Conservation (phyloP, 1,140 invertebrate genomes). For the Drosophila pallidifrons region DNA sequence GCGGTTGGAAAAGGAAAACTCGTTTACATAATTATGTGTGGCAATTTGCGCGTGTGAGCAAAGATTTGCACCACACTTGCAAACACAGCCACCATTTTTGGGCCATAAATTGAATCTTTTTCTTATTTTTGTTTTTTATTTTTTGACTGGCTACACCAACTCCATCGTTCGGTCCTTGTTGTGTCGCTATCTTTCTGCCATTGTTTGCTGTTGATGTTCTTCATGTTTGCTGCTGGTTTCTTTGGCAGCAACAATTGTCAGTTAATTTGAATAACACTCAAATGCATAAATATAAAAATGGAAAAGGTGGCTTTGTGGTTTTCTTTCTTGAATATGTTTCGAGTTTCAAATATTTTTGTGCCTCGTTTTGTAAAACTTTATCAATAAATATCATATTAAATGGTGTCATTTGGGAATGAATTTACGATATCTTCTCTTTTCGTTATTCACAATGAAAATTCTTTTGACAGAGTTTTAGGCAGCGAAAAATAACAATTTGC, state of each 20-base stretch:
- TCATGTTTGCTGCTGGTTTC: slow-evolving; percentile 20
- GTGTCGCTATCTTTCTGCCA: neutral
- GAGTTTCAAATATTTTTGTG: slow-evolving; percentile 16
- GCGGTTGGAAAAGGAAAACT: slow-evolving; percentile 45
- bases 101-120: slow-evolving; percentile 62
- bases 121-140: too few relatives aligned
- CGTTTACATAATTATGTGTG: slow-evolving; percentile 82
- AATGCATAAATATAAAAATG: slow-evolving; percentile 30
- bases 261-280: slow-evolving; percentile 41
- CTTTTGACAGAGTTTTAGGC: neutral
- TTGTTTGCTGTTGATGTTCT: slow-evolving; percentile 36
- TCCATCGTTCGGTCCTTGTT: neutral
- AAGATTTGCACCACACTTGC: slow-evolving; percentile 64
- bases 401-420: slow-evolving; percentile 7
- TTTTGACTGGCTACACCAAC: slow-evolving; percentile 2
- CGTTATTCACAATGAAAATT: neutral
- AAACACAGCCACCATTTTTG: slow-evolving; percentile 43
- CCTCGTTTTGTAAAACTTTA: slow-evolving; percentile 20
- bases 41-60: slow-evolving; percentile 66
- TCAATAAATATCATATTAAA: slow-evolving; percentile 31
- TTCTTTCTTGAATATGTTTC: slow-evolving; percentile 32
- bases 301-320: slow-evolving; percentile 17
- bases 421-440: slow-evolving; percentile 6
- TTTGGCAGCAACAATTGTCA: slow-evolving; percentile 46
- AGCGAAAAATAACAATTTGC: too few relatives aligned